Base-by-base conservation (phyloP, 1,140 invertebrate genomes). In the Drosophila subpulchrella region DNA sequence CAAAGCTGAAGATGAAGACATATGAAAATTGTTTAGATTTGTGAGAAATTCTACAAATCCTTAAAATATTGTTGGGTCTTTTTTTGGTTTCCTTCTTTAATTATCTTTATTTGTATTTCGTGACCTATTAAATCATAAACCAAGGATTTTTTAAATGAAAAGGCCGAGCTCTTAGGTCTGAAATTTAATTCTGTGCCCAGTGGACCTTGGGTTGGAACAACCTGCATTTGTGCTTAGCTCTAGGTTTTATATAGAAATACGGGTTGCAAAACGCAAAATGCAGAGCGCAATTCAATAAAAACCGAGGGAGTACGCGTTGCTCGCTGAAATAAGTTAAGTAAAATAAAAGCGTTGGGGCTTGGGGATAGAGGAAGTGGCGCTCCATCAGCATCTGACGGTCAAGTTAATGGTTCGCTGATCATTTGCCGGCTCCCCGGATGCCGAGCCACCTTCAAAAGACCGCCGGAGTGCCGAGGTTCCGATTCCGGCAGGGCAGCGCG, bases 331-430 rank as follows among this genome's bases (percentile, higher is more conserved):
- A 51, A 38, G 53, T 62, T 36, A 47, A 48, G 48, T 68, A 51
- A 38, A 58, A 56, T 38, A 20, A 44, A 54, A 34, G 55, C 10
- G 13, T 53, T 51, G 41, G 39, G 27, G 8, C n/a, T 34, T 8
- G 32, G 30, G 36, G 3, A 12, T 5, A 7, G 15, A 50, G 50
- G 44, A 34, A 36, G 48, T 46, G 32, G 32, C 39, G 57, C 48
- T 75, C 55, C 63, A 80, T 74, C 60, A 82, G 62, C 73, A 83
- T 67, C 63, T 79, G 75, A 73, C 70, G 85, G 76, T 78, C 62
- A 74, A 78, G 65, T 81, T 82, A 75, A 90, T 90, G 79, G 75
- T 75, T 76, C 66, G 66, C 74, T 81, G 78, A 73, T 55, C 84
- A 71, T 17, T 12, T 20, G 10, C 11, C 8, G 42, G 7, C 8